Evolutionary conservation across 2,888 invertebrate genomes (phyloP).

Genomic region (Coelopa pilipes): DNA sequence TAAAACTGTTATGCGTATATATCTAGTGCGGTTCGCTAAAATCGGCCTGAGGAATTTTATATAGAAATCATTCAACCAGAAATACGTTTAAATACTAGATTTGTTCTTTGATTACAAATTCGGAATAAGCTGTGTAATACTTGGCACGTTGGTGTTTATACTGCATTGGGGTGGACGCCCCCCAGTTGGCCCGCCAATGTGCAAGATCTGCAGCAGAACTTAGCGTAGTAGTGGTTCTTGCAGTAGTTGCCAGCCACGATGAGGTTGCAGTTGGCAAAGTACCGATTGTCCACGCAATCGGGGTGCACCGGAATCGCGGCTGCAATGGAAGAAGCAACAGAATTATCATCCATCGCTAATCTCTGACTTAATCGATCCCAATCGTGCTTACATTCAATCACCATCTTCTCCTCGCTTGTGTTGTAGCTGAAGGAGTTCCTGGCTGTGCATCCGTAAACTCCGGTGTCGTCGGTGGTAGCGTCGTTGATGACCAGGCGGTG

Average conservation of each 20-base stretch:
- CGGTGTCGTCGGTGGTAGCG: conserved; percentile 77
- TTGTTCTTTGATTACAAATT: conserved; percentile 16
- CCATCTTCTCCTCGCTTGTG: conserved; percentile 74
- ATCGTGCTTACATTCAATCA: conserved; percentile 77
- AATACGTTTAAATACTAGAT: conserved; percentile 15
- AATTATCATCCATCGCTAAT: background rate
- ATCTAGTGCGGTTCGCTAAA: conserved; percentile 9
- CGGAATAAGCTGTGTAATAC: background rate
- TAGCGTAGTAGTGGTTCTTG: conserved; percentile 89
- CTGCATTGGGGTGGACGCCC: conserved; percentile 58
- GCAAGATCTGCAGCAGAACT: conserved; percentile 94
- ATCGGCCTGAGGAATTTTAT: conserved; percentile 16
- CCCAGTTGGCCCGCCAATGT: conserved; percentile 83
- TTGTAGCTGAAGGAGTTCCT: conserved; percentile 77
- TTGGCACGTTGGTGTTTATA: conserved; percentile 45
- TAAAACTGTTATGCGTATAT: conserved; percentile 11
- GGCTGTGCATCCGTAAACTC: conserved; percentile 85
- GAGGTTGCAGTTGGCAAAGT: conserved; percentile 88
- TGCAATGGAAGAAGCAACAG: conserved; percentile 46
- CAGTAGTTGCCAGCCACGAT: conserved; percentile 89
- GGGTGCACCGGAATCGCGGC: conserved; percentile 75
- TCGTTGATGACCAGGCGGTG: conserved; percentile 77
- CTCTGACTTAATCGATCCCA: background rate
- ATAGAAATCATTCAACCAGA: conserved; percentile 14
- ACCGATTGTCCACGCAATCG: conserved; percentile 86